Conservation (phyloP, 2,888 invertebrate genomes). For the Lithosia quadra region DNA sequence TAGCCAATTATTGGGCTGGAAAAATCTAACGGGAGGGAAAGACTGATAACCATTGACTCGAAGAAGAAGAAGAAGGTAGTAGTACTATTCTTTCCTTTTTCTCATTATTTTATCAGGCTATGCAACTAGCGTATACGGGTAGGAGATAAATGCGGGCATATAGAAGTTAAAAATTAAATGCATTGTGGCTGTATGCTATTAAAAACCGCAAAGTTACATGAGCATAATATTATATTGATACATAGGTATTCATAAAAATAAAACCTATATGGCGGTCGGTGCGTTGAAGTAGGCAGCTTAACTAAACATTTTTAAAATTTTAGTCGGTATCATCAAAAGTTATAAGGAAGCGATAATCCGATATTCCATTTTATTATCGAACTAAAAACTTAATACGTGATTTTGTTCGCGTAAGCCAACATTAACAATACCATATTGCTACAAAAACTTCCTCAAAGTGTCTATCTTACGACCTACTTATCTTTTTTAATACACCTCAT, state of each 20-base stretch:
- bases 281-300: background rate
- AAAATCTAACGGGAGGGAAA: too few relatives aligned
- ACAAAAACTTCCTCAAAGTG: constrained; percentile 40
- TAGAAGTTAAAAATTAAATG: too few relatives aligned
- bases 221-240: too few relatives aligned
- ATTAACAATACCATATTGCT: constrained; percentile 28
- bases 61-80: too few relatives aligned
- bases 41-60: too few relatives aligned
- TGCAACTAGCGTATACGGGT: background rate
- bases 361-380: constrained; percentile 47
- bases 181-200: too few relatives aligned
- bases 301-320: background rate
- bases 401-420: constrained; percentile 39
- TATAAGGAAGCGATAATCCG: constrained; percentile 37
- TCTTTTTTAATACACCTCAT: background rate
- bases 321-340: constrained; percentile 45
- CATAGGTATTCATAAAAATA: too few relatives aligned
- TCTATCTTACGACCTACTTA: constrained; percentile 4
- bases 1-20: too few relatives aligned
- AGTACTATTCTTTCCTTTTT: background rate
- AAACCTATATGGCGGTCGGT: too few relatives aligned
- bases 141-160: too few relatives aligned
- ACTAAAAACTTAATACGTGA: constrained; percentile 30
- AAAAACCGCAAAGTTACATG: too few relatives aligned
- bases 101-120: background rate